Evolutionary conservation across 2,113 vertebrate genomes (phyloP).

Genomic region (Sturnus vulgaris): DNA sequence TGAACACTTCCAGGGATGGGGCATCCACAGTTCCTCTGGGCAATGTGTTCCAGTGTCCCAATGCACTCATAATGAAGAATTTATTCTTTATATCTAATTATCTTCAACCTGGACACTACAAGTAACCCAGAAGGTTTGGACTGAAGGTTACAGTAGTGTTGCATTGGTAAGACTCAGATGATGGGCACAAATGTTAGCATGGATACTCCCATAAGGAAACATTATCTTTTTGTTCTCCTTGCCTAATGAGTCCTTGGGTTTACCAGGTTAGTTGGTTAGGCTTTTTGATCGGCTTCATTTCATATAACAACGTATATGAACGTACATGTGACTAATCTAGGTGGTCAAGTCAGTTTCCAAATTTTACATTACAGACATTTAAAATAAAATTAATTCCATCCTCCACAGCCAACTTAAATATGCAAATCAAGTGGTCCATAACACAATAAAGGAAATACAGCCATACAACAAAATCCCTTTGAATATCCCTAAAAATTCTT

Average conservation of each 20-base stretch:
- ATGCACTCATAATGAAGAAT: neutral
- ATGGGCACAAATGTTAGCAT: neutral
- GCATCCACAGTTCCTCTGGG: neutral
- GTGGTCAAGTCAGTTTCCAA: neutral
- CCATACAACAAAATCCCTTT: neutral
- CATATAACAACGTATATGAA: neutral
- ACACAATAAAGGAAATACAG: neutral
- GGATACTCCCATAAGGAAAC: neutral
- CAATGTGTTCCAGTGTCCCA: neutral
- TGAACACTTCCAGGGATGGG: neutral
- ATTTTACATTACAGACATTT: neutral
- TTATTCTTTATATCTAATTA: neutral
- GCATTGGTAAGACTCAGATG: neutral
- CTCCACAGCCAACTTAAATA: neutral
- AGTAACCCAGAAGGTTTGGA: neutral
- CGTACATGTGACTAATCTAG: neutral
- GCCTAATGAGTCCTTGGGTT: neutral
- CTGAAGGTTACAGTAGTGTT: neutral
- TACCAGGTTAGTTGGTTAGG: neutral
- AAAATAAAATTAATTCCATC: neutral
- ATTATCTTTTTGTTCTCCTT: neutral
- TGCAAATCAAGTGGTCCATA: neutral
- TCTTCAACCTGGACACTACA: neutral
- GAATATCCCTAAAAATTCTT: neutral
- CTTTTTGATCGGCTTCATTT: neutral